Conservation (phyloP, 2,797 vertebrate species). For the Pachyuromys duprasi region DNA sequence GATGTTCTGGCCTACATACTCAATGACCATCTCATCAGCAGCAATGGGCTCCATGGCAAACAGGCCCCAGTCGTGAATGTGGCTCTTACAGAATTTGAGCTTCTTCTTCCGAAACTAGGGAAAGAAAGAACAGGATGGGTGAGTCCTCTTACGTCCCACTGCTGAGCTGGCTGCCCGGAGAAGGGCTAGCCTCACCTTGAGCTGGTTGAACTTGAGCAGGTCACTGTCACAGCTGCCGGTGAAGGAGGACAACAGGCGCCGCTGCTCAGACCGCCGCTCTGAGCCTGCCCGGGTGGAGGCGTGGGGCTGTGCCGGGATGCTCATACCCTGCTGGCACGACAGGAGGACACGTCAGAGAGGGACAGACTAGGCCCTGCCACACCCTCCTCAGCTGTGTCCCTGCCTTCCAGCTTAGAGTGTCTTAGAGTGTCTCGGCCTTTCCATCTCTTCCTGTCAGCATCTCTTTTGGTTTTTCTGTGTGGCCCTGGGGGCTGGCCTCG, state of each 20-base stretch:
- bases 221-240: slow-evolving; percentile 97
- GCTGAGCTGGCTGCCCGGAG: rapidly evolving
- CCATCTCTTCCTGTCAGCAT: neutral
- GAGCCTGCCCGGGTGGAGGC: slow-evolving; percentile 96
- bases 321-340: slow-evolving; percentile 92
- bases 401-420: neutral
- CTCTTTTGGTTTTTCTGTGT: neutral
- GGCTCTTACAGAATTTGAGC: slow-evolving; percentile 96
- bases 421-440: too few relatives aligned
- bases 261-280: slow-evolving; percentile 96
- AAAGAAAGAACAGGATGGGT: neutral
- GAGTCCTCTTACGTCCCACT: rapidly evolving
- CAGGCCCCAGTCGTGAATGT: slow-evolving; percentile 99
- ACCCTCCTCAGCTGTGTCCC: neutral
- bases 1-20: slow-evolving; percentile 98
- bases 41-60: slow-evolving; percentile 98
- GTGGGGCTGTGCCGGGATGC: slow-evolving; percentile 97
- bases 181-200: slow-evolving; percentile 90
- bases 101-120: slow-evolving; percentile 98
- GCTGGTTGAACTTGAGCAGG: slow-evolving; percentile 99
- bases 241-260: slow-evolving; percentile 96
- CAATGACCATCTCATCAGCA: slow-evolving; percentile 99
- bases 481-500: neutral
- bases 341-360: neutral
- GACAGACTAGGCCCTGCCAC: too few relatives aligned